phyloP scores from a whole-genome alignment of 2,113 vertebrate genomes.

The Callopanchax toddi region DNA sequence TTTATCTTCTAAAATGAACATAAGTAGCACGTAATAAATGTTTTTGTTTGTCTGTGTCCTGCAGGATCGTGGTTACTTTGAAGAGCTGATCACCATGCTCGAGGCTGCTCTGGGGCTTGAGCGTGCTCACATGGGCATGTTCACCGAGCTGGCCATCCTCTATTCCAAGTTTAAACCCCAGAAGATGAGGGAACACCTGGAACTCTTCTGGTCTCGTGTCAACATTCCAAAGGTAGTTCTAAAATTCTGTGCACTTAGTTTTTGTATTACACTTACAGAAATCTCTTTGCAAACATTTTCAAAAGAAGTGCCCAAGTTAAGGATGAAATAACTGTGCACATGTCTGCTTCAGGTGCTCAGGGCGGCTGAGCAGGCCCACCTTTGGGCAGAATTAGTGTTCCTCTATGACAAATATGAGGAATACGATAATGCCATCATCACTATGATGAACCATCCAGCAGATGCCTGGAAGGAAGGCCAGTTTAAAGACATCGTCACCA shows the following conservation, averaged over 20 bases:
- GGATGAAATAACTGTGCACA: conserved; percentile 1
- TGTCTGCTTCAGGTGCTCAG: conserved; percentile 87
- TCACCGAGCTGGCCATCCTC: conserved; percentile 97
- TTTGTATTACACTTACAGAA: no score
- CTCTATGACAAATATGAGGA: conserved; percentile 99
- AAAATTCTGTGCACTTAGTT: neutral
- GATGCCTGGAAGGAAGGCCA: conserved; percentile 99
- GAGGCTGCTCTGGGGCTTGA: conserved; percentile 96
- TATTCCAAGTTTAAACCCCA: conserved; percentile 99
- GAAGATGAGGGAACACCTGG: conserved; percentile 99
- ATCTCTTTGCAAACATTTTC: no score
- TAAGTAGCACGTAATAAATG: neutral
- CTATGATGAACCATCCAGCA: conserved; percentile 99
- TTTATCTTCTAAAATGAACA: neutral
- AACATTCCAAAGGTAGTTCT: conserved; percentile 95
- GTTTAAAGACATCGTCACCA: conserved; percentile 99
- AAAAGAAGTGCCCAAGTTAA: neutral
- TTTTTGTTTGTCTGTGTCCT: conserved; percentile 4
- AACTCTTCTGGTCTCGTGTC: conserved; percentile 98
- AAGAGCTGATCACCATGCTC: conserved; percentile 98
- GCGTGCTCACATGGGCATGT: conserved; percentile 99
- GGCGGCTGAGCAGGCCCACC: conserved; percentile 97
- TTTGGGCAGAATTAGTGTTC: conserved; percentile 98
- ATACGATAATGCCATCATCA: conserved; percentile 99
- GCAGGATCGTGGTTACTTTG: conserved; percentile 98